Conservation (phyloP, 2,888 invertebrate species). For the Caenorhabditis virilis region DNA sequence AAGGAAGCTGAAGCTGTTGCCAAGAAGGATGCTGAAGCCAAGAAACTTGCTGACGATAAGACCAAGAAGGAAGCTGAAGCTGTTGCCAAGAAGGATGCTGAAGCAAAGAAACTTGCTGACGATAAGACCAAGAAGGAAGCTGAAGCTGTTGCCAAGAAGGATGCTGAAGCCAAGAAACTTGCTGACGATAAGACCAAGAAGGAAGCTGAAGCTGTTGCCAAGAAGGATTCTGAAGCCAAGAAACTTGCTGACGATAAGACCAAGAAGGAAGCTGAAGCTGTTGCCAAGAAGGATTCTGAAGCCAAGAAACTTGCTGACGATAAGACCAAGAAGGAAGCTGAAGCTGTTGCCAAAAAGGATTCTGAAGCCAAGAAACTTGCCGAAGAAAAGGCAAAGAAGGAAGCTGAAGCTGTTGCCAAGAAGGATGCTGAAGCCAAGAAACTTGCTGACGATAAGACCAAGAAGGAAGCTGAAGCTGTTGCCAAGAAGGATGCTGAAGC, state of each 20-base stretch:
- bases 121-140: constrained; percentile 15
- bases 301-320: neutral
- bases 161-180: constrained; percentile 13
- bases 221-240: neutral
- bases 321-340: neutral
- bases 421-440: neutral
- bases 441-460: neutral
- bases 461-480: neutral
- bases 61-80: too few relatives aligned
- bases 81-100: constrained; percentile 5
- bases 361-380: neutral
- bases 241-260: neutral
- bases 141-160: constrained; percentile 8
- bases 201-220: neutral
- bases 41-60: too few relatives aligned
- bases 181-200: constrained; percentile 5
- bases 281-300: neutral
- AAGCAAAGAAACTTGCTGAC: constrained; percentile 7
- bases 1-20: neutral
- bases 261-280: neutral
- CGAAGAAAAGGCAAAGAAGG: neutral
- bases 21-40: constrained; percentile 1
- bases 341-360: neutral
- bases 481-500: neutral
- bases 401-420: neutral